These are phyloP conservation scores for Odontocolon sp. DNA, from an alignment of 2,888 invertebrate species.

Conservation along the genomic window DNA sequence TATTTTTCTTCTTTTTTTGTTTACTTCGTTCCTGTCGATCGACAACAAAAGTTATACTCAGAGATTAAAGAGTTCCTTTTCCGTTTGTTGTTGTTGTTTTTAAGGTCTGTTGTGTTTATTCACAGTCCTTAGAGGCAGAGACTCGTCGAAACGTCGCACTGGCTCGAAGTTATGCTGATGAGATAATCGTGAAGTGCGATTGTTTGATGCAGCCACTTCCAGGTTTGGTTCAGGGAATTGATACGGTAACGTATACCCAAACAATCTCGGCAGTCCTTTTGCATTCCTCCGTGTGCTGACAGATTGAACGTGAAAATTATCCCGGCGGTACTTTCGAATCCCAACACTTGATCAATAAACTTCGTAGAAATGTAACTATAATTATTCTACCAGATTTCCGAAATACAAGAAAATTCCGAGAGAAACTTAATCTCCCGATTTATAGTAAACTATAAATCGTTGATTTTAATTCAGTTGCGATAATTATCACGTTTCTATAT, in stretches of 20 bases:
- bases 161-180: slow-evolving; percentile 89
- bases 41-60: too few relatives aligned
- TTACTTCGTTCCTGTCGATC: not conserved
- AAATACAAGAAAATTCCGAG: too few relatives aligned
- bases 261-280: slow-evolving; percentile 90
- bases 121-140: slow-evolving; percentile 37
- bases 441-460: too few relatives aligned
- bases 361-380: too few relatives aligned
- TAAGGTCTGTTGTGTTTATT: slow-evolving; percentile 9
- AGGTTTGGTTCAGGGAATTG: slow-evolving; percentile 94
- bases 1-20: not conserved
- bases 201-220: slow-evolving; percentile 97
- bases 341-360: not conserved
- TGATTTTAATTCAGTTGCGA: too few relatives aligned
- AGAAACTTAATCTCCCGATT: too few relatives aligned
- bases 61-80: too few relatives aligned
- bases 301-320: slow-evolving; percentile 70
- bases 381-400: too few relatives aligned
- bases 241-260: slow-evolving; percentile 94
- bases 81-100: not conserved
- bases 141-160: slow-evolving; percentile 83
- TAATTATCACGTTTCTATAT: too few relatives aligned
- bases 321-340: slow-evolving; percentile 22
- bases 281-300: slow-evolving; percentile 81
- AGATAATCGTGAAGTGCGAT: slow-evolving; percentile 93